phyloP scores from a whole-genome alignment of 2,888 invertebrate species.

The Pomacea canaliculata region DNA sequence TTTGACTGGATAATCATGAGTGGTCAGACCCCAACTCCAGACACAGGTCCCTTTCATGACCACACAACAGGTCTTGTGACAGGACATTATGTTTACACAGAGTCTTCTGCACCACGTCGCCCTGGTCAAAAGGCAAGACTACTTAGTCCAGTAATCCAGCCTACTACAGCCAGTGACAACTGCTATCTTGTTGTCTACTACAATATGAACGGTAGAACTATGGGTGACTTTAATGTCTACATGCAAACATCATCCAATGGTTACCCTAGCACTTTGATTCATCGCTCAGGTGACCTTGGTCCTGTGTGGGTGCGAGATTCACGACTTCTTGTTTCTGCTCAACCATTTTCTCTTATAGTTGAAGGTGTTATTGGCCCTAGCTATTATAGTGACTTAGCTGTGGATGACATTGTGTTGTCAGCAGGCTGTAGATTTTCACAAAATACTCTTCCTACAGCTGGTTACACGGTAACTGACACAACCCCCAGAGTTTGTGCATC shows the following conservation, averaged over 20 bases:
- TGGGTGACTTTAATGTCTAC: conserved; percentile 57
- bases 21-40: conserved; percentile 50
- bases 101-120: conserved; percentile 52
- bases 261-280: conserved; percentile 43
- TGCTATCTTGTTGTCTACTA: conserved; percentile 62
- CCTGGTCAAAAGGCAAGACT: conserved; percentile 64
- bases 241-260: conserved; percentile 44
- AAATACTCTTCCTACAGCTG: conserved; percentile 41
- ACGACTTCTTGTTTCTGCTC: conserved; percentile 40
- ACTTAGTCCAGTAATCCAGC: conserved; percentile 45
- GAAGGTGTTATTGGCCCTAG: conserved; percentile 53
- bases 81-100: conserved; percentile 60
- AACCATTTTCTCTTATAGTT: conserved; percentile 57
- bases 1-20: conserved; percentile 59
- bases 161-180: conserved; percentile 36
- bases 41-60: conserved; percentile 60
- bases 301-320: conserved; percentile 52
- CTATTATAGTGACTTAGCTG: conserved; percentile 54
- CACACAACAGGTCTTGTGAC: conserved; percentile 53
- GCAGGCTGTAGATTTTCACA: conserved; percentile 54
- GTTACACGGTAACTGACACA: conserved; percentile 40
- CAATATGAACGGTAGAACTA: conserved; percentile 59
- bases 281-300: conserved; percentile 47
- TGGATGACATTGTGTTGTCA: conserved; percentile 66
- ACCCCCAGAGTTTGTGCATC: conserved; percentile 40